A percentile compares a stretch with the other conserved stretches of the same genome.
phyloP scores from a whole-genome alignment of 2,113 vertebrate genomes.

The Polyodon spathula region DNA sequence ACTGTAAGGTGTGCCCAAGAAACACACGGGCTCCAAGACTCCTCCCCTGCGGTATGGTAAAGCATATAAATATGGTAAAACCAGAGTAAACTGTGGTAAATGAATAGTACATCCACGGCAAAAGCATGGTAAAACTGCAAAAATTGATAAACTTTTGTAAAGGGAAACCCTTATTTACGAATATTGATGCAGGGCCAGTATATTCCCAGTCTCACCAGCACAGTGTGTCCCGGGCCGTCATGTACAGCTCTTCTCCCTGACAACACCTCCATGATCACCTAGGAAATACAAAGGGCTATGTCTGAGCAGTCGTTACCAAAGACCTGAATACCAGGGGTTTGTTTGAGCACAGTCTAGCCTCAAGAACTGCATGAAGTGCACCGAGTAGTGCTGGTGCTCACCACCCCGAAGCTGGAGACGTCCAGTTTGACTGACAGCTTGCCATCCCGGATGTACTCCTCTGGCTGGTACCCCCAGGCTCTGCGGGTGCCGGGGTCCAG shows the following conservation, averaged over 20 bases:
- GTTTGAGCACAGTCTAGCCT: neutral
- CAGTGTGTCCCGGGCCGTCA: conserved; percentile 35
- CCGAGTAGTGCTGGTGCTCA: conserved; percentile 25
- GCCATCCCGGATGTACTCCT: conserved; percentile 52
- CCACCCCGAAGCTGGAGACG: conserved; percentile 60
- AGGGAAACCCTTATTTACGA: neutral
- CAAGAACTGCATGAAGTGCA: neutral
- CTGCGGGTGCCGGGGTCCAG: conserved; percentile 26
- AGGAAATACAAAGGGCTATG: conserved; percentile 9
- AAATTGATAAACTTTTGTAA: neutral
- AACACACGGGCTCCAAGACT: too few relatives aligned
- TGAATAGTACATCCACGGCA: too few relatives aligned
- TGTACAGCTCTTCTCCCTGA: conserved; percentile 45
- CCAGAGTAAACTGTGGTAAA: too few relatives aligned
- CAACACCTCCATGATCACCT: conserved; percentile 58
- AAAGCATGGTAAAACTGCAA: neutral
- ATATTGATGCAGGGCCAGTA: neutral
- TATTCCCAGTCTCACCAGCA: conserved; percentile 41
- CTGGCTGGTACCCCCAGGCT: conserved; percentile 49
- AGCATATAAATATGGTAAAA: too few relatives aligned
- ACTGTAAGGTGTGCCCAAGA: too few relatives aligned
- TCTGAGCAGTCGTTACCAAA: neutral
- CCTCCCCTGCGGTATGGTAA: too few relatives aligned
- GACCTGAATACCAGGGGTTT: too few relatives aligned
- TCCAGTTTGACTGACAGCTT: conserved; percentile 58